Evolutionary conservation across 2,888 invertebrate species (phyloP).

Genomic region (Sarcophaga variegata): DNA sequence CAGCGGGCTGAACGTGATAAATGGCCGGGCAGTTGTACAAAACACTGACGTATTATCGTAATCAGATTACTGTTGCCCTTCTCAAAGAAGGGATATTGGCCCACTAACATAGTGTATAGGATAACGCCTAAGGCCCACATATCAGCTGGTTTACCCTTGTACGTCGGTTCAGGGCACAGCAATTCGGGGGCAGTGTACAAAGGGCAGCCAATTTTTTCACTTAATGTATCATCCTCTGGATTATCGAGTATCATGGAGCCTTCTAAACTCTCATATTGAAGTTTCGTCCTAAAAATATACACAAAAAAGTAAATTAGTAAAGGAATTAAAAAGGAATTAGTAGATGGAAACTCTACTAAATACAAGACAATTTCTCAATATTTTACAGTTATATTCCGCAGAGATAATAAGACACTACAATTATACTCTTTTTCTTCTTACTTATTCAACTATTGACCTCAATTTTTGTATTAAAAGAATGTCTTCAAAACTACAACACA

Average conservation of each 20-base stretch:
- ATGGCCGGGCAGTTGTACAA: conserved; percentile 77
- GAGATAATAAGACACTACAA: background rate
- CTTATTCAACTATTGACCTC: conserved; percentile 42
- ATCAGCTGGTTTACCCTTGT: conserved; percentile 80
- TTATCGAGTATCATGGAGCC: conserved; percentile 81
- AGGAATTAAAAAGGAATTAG: background rate
- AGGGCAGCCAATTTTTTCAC: conserved; percentile 81
- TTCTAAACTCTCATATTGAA: conserved; percentile 81
- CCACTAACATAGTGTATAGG: conserved; percentile 80
- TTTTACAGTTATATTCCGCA: no score
- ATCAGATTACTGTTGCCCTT: conserved; percentile 80
- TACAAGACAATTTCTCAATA: background rate
- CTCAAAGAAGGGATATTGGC: conserved; percentile 81
- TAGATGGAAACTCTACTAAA: conserved; percentile 1
- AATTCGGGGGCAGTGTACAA: conserved; percentile 81
- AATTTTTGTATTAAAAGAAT: conserved; percentile 38
- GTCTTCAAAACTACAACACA: conserved; percentile 10
- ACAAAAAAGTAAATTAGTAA: background rate
- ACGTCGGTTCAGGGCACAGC: conserved; percentile 79
- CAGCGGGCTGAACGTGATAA: conserved; percentile 78
- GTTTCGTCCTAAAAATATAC: conserved; percentile 77
- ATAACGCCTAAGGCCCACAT: conserved; percentile 81
- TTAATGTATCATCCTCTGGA: conserved; percentile 78
- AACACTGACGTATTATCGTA: conserved; percentile 78
- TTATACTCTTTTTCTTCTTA: conserved; percentile 25